Conservation (phyloP, 1,140 invertebrate species). For the Calycopis cecrops region DNA sequence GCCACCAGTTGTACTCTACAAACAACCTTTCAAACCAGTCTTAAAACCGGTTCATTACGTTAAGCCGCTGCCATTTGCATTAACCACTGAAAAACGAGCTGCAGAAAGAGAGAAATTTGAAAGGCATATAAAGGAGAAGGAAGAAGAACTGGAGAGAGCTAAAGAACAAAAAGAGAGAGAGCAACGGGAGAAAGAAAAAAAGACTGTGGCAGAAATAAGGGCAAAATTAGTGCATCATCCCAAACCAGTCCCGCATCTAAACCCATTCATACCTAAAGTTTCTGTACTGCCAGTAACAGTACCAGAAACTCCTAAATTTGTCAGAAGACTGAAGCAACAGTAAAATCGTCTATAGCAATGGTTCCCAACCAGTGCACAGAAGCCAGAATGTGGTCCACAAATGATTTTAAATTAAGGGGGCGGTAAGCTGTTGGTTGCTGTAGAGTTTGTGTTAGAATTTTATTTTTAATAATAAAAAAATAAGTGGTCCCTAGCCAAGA, state of each 20-base stretch:
- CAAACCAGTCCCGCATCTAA: constrained; percentile 43
- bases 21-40: constrained; percentile 63
- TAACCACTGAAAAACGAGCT: constrained; percentile 57
- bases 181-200: constrained; percentile 43
- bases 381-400: no score
- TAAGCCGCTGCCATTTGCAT: constrained; percentile 47
- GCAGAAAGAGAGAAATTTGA: constrained; percentile 57
- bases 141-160: constrained; percentile 49
- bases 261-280: constrained; percentile 52
- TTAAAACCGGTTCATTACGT: constrained; percentile 34
- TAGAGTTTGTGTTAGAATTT: no score
- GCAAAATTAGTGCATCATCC: constrained; percentile 59
- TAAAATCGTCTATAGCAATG: constrained; percentile 29
- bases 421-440: no score
- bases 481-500: no score
- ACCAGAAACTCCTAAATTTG: constrained; percentile 60
- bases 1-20: constrained; percentile 50
- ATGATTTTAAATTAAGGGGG: no score
- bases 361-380: no score
- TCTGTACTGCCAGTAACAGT: constrained; percentile 44
- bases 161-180: constrained; percentile 43
- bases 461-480: no score
- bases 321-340: constrained; percentile 50
- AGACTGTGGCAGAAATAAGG: constrained; percentile 40
- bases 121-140: constrained; percentile 50